A percentile compares a stretch with the other conserved stretches of the same genome.
Evolutionary conservation across 2,888 invertebrate species (phyloP).

Genomic region (Alsophila aescularia): DNA sequence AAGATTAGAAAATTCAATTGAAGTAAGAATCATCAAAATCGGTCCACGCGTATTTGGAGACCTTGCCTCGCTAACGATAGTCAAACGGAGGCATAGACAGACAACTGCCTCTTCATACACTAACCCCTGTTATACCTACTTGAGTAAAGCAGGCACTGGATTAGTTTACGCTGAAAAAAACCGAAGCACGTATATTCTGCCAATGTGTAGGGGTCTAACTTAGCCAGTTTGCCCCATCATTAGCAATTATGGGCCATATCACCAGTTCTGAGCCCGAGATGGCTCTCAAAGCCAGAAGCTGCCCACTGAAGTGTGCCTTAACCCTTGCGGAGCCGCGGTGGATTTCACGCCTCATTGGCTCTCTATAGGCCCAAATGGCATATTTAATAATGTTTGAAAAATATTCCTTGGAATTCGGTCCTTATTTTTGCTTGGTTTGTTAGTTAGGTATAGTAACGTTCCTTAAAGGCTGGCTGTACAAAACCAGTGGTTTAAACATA

Average conservation of each 20-base stretch:
- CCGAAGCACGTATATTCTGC: not conserved
- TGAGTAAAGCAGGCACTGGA: not conserved
- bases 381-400: not conserved
- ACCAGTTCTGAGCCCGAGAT: not conserved
- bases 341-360: conserved; percentile 9
- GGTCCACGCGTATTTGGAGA: too few relatives aligned
- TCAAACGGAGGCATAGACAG: too few relatives aligned
- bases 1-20: too few relatives aligned
- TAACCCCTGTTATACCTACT: too few relatives aligned
- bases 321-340: not conserved
- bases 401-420: not conserved
- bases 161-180: not conserved
- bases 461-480: too few relatives aligned
- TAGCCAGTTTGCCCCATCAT: not conserved
- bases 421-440: not conserved
- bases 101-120: too few relatives aligned
- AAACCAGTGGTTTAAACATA: too few relatives aligned
- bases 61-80: too few relatives aligned
- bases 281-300: conserved; percentile 4
- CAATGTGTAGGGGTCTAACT: not conserved
- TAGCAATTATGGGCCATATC: not conserved
- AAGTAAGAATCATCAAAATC: too few relatives aligned
- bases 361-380: not conserved
- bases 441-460: not conserved
- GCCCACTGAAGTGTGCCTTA: conserved; percentile 1